Evolutionary conservation across 1,140 invertebrate species (phyloP), one percentile per base, ranked within the genome.

Genomic region (Branchinecta lindahli): DNA sequence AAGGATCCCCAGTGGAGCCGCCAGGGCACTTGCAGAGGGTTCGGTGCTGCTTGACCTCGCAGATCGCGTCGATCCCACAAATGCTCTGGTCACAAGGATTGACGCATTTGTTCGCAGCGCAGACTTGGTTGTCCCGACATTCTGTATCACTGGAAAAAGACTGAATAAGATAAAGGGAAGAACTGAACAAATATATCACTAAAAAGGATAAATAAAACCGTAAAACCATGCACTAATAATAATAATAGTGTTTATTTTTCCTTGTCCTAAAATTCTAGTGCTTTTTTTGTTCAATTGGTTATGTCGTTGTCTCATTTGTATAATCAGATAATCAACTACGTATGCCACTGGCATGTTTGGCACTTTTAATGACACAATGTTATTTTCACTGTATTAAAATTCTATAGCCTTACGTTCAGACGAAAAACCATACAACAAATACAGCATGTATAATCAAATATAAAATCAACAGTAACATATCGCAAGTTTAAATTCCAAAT

Each of bases 121-220:
- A 79, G 4, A 76, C 71, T 68, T 78, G 74, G 46, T 76, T 73
- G 65, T 69, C 71, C 6, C 74, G 71, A 73, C 78, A 79, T 46
- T 79, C 76, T 8, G 72, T 68, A 68, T 79, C 78, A 18, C 73
- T 69, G n/a, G 71, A 70, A 67, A 15, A 45, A 67, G 5, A 21
- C 66, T 45, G n/a, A n/a, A n/a, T n/a, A 45, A 33, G 21, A 33
- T 15, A 15, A 67, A 67, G 20, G 66, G 20, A 45, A 67, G 12
- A 4, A n/a, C n/a, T n/a, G n/a, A n/a, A n/a, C 52, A 12, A 61
- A 33, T 33, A 33, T 33, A 33, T 33, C 5, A 5, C 5, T 33
- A 33, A 3, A 33, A 33, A 33, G 33, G 1, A 5, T 33, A 3
- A 3, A 3, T n/a, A 65, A n/a, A 20, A 65, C 5, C 5, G 5